These are phyloP conservation scores for Cyprinodon brontotheroides DNA, from an alignment of 2,113 vertebrate species.

Conservation along the genomic window DNA sequence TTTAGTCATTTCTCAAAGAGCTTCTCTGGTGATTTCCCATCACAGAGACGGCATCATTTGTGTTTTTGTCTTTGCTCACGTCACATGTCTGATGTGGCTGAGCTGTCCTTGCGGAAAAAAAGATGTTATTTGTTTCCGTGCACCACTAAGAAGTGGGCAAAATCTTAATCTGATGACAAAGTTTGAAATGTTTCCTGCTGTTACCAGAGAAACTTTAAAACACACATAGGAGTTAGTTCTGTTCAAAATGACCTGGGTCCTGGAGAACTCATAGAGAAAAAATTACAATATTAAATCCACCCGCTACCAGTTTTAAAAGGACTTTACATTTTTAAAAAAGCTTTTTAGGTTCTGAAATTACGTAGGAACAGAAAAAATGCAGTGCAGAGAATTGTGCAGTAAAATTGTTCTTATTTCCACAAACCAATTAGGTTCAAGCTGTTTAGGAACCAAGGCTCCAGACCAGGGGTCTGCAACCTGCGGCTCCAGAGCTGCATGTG, in stretches of 20 bases:
- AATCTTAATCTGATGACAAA: neutral
- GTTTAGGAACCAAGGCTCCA: too few relatives aligned
- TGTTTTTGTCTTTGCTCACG: constrained; percentile 3
- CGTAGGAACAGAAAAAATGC: too few relatives aligned
- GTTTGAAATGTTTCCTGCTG: neutral
- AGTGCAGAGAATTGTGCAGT: neutral
- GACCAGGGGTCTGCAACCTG: too few relatives aligned
- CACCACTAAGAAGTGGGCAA: neutral
- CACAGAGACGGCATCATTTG: neutral
- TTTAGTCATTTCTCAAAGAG: neutral
- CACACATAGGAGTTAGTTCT: neutral
- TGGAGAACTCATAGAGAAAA: neutral
- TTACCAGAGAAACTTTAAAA: neutral
- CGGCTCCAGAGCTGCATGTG: too few relatives aligned
- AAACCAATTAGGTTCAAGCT: neutral
- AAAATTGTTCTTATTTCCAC: neutral
- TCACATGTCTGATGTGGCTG: neutral
- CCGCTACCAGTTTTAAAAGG: neutral
- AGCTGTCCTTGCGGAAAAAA: neutral
- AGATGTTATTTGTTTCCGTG: neutral
- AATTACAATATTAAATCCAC: neutral
- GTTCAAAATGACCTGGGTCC: neutral
- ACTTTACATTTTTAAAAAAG: too few relatives aligned
- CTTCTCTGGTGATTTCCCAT: constrained; percentile 2
- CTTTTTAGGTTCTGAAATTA: neutral